Evolutionary conservation across 2,797 vertebrate species (phyloP).

Genomic region (Simalia tracyae): DNA sequence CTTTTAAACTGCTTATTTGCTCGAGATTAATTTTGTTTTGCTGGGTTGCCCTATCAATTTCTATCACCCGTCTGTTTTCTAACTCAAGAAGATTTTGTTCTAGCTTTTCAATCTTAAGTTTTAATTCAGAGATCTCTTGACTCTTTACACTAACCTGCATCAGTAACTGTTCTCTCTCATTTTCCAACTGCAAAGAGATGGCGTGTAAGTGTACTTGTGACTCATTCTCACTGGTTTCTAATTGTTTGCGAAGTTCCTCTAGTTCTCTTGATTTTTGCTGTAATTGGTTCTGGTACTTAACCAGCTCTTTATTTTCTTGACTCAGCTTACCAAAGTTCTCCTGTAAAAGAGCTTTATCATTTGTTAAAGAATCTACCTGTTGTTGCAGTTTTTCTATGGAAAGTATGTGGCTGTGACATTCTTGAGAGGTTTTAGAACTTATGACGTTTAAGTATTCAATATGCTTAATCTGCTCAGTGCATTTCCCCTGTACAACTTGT

Average conservation of each 20-base stretch:
- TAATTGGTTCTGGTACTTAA: constrained; percentile 55
- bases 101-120: constrained; percentile 75
- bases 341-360: constrained; percentile 73
- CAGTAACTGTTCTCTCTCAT: constrained; percentile 81
- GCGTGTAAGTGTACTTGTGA: constrained; percentile 69
- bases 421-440: constrained; percentile 73
- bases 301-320: constrained; percentile 75
- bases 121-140: constrained; percentile 77
- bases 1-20: constrained; percentile 75
- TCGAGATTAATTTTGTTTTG: constrained; percentile 75
- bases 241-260: constrained; percentile 71
- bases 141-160: constrained; percentile 88
- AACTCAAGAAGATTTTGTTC: constrained; percentile 81
- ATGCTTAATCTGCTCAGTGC: constrained; percentile 75
- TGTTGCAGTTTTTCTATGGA: constrained; percentile 66
- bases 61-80: constrained; percentile 81
- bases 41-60: constrained; percentile 78
- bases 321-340: constrained; percentile 68
- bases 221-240: constrained; percentile 73
- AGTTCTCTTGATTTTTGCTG: constrained; percentile 71
- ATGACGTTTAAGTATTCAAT: constrained; percentile 67
- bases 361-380: constrained; percentile 64
- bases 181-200: constrained; percentile 66
- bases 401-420: constrained; percentile 53
- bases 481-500: constrained; percentile 77